Evolutionary conservation across 2,797 vertebrate genomes (phyloP).

Genomic region (Toxotes lorentzi): DNA sequence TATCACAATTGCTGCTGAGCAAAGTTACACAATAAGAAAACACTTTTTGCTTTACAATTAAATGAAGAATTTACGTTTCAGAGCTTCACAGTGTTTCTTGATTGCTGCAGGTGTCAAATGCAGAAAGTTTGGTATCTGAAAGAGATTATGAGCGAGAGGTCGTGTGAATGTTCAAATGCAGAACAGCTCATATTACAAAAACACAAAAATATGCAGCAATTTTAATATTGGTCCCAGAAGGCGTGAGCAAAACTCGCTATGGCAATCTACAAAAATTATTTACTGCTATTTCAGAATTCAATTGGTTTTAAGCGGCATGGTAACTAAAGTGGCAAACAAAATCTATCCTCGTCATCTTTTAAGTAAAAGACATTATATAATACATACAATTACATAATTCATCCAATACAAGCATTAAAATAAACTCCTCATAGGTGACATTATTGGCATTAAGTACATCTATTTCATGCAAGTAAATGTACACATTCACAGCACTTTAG

Average conservation of each 20-base stretch:
- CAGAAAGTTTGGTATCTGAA: constrained; percentile 97
- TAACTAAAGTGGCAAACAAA: constrained; percentile 18
- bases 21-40: neutral
- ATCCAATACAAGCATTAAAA: neutral
- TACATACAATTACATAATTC: constrained; percentile 7
- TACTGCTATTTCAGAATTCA: constrained; percentile 11
- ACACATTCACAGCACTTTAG: constrained; percentile 8
- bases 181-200: neutral
- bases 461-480: neutral
- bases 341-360: constrained; percentile 10
- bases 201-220: neutral
- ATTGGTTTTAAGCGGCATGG: constrained; percentile 16
- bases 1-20: neutral
- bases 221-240: neutral
- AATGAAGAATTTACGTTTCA: constrained; percentile 88
- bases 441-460: neutral
- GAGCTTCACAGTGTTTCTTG: constrained; percentile 93
- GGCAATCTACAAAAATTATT: neutral
- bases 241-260: neutral
- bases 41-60: neutral
- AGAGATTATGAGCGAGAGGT: constrained; percentile 47
- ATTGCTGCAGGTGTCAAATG: constrained; percentile 96
- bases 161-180: neutral
- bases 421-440: neutral
- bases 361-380: constrained; percentile 31